Conservation (phyloP, 2,888 invertebrate species). For the Timema podura region DNA sequence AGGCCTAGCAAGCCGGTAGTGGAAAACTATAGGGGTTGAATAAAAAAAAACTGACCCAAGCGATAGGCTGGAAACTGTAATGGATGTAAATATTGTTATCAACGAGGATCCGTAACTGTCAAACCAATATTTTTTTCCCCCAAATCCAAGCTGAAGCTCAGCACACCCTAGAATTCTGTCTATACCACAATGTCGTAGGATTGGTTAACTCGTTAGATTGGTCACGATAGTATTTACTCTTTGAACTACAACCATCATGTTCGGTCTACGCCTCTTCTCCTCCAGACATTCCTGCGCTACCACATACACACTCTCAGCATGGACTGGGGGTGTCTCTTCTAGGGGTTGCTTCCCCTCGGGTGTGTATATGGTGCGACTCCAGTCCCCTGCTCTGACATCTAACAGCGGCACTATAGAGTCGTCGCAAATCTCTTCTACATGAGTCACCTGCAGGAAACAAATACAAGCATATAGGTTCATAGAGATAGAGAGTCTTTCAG, state of each 20-base stretch:
- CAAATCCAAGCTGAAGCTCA: too few relatives aligned
- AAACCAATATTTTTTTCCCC: too few relatives aligned
- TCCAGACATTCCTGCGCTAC: conserved; percentile 56
- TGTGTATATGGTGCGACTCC: conserved; percentile 42
- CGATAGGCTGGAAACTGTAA: too few relatives aligned
- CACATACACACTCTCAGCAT: conserved; percentile 52
- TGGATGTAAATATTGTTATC: too few relatives aligned
- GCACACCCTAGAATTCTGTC: too few relatives aligned
- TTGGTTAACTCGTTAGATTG: too few relatives aligned
- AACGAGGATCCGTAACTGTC: too few relatives aligned
- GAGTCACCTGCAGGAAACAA: conserved; percentile 43
- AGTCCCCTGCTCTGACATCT: conserved; percentile 54
- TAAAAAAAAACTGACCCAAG: too few relatives aligned
- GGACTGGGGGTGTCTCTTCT: conserved; percentile 27
- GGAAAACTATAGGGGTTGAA: too few relatives aligned
- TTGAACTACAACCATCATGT: conserved; percentile 53
- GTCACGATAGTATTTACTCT: conserved; percentile 37
- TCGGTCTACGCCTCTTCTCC: conserved; percentile 55
- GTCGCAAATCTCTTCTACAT: conserved; percentile 54
- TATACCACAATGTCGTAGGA: too few relatives aligned
- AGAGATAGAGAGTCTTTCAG: too few relatives aligned
- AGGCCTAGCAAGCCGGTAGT: too few relatives aligned
- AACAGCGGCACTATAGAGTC: conserved; percentile 48
- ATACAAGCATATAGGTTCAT: neutral
- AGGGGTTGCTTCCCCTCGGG: neutral